A percentile compares a stretch with the other conserved stretches of the same genome.
phyloP scores from a whole-genome alignment of 2,113 vertebrate species.

The Takifugu bimaculatus region DNA sequence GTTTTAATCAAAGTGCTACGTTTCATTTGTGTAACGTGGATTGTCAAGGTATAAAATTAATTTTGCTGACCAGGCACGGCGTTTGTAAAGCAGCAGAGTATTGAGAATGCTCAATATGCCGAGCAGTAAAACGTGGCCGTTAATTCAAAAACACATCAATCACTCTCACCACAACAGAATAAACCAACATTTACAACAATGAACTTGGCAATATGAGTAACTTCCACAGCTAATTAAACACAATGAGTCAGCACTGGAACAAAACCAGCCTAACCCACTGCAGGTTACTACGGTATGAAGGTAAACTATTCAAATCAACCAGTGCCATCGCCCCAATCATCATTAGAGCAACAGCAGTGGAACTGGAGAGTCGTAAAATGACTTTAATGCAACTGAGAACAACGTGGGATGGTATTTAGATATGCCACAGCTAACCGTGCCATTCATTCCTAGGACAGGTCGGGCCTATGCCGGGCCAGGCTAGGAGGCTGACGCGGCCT shows the following conservation, averaged over 20 bases:
- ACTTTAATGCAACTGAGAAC: not conserved
- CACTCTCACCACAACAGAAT: too few relatives aligned
- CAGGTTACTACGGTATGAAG: not conserved
- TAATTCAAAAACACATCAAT: too few relatives aligned
- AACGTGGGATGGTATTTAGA: not conserved
- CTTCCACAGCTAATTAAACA: not conserved
- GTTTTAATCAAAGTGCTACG: too few relatives aligned
- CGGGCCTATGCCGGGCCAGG: slow-evolving; percentile 21
- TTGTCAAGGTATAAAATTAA: too few relatives aligned
- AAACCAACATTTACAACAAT: too few relatives aligned
- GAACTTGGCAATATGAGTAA: not conserved
- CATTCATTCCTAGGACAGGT: slow-evolving; percentile 10
- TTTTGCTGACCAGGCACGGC: too few relatives aligned
- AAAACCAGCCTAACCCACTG: not conserved
- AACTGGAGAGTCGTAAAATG: not conserved
- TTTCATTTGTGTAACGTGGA: too few relatives aligned
- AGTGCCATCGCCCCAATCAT: slow-evolving; percentile 2
- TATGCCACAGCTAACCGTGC: too few relatives aligned
- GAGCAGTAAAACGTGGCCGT: too few relatives aligned
- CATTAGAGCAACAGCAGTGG: not conserved
- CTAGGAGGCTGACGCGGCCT: slow-evolving; percentile 24
- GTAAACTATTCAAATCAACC: not conserved
- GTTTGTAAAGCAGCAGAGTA: too few relatives aligned
- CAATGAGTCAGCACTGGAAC: not conserved
- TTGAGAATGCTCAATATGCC: too few relatives aligned